Conservation (phyloP, 2,888 invertebrate genomes). For the Tetanocera ferruginea region DNA sequence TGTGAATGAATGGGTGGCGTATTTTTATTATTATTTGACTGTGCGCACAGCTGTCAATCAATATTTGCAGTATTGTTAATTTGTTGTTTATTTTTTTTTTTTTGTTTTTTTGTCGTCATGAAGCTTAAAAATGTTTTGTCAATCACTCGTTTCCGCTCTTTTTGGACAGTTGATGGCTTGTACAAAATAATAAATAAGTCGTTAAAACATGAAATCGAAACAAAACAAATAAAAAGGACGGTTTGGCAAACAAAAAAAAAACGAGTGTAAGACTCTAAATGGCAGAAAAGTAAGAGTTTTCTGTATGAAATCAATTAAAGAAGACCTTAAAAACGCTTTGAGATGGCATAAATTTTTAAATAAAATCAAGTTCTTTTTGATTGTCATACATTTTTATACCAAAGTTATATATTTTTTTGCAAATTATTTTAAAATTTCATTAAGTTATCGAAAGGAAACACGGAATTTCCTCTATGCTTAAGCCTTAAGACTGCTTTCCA, state of each 20-base stretch:
- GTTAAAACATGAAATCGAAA: background rate
- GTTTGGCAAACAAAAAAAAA: background rate
- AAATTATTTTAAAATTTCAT: too few species aligned
- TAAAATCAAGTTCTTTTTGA: too few species aligned
- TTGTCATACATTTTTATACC: too few species aligned
- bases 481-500: too few species aligned
- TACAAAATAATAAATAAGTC: constrained; percentile 28
- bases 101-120: background rate
- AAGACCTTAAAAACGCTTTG: too few species aligned
- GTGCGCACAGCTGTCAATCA: constrained; percentile 24
- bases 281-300: too few species aligned
- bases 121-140: constrained; percentile 28
- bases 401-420: too few species aligned
- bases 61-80: background rate
- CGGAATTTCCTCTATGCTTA: too few species aligned
- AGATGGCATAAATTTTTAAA: too few species aligned
- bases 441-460: too few species aligned
- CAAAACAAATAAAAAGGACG: background rate
- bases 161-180: constrained; percentile 27
- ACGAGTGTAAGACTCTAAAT: background rate
- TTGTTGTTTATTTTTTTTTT: background rate
- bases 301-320: too few species aligned
- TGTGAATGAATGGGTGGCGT: background rate
- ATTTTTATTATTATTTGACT: background rate
- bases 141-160: constrained; percentile 33